Base-by-base conservation (phyloP, 2,113 vertebrate species). In the Atlantisia rogersi region DNA sequence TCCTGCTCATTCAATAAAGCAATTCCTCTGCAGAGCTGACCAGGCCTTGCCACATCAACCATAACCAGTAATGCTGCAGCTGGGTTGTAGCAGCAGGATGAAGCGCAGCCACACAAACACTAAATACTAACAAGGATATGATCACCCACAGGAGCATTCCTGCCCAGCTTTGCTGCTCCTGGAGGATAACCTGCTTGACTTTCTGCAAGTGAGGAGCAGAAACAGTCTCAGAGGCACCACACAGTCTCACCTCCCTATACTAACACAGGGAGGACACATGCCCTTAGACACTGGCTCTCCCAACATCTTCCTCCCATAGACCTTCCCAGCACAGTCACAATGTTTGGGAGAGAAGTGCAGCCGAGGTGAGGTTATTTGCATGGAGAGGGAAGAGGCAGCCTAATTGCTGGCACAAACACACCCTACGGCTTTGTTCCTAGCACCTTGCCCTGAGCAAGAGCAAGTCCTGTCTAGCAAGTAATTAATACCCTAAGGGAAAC, bases 401-500 rank as follows among this genome's bases (percentile, higher is more conserved):
- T 93, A 80, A 93, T 73, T 92, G 78, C 77, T 32, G 52, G 19
- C 82, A 50, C 67, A 77, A 86, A 88, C 83, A 70, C 37, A 55
- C 35, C 88, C 94, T 11, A 28, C 64, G 87, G 92, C 87, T 91
- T 85, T 52, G 46, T 52, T 89, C 40, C 56, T 32, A 64, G 71
- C 65, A 88, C 86, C 73, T 67, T 52, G 80, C 86, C 81, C 0
- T 10, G 26, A 84, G 89, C 88, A 85, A 94, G n/a, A 56, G 67
- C 73, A 50, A 73, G 53, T 25, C 62, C 53, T 85, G 31, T 2
- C 7, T 20, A 65, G 74, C 62, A 68, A 87, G 63, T 95, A 91
- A 95, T 91, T 88, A 95, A 92, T 89, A 82, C 91, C 89, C 94
- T 31, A 64, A 87, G 93, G 96, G 62, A 65, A 90, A 73, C 40